Evolutionary conservation across 64 coral and sea anemone genomes (phyloP).

Genomic region (Dendronephthya gigantea): DNA sequence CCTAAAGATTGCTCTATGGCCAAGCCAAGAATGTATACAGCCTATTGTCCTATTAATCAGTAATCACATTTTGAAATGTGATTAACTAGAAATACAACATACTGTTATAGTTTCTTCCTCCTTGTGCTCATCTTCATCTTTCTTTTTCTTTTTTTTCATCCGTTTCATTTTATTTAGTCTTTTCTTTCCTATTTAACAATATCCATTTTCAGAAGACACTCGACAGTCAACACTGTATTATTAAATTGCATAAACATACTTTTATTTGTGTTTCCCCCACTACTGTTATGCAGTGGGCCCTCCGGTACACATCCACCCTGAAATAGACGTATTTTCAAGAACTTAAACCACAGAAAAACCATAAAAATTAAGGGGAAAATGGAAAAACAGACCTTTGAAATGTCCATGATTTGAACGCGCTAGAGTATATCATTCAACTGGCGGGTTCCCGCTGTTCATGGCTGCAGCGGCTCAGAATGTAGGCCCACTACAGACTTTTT

Average conservation of each 20-base stretch:
- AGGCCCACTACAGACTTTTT: too few species aligned
- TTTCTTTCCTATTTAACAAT: background rate
- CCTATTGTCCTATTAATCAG: background rate
- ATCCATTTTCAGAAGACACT: too few species aligned
- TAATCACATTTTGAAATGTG: background rate
- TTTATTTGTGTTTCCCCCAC: background rate
- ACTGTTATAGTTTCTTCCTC: background rate
- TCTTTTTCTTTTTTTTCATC: background rate
- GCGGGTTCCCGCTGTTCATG: background rate
- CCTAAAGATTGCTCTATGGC: too few species aligned
- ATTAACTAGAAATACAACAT: background rate
- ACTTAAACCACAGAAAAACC: background rate
- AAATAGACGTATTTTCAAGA: background rate
- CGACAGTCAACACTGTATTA: too few species aligned
- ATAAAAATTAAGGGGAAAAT: background rate
- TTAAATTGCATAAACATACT: background rate
- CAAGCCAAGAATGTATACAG: too few species aligned
- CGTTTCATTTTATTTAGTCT: background rate
- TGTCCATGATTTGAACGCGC: background rate
- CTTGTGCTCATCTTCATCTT: background rate
- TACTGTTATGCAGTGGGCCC: background rate
- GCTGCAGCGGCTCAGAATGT: too few species aligned
- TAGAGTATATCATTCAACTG: background rate
- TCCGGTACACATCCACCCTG: background rate
- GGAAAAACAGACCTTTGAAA: background rate